Conservation (phyloP, 1,140 invertebrate genomes). For the Oppia nitens region DNA sequence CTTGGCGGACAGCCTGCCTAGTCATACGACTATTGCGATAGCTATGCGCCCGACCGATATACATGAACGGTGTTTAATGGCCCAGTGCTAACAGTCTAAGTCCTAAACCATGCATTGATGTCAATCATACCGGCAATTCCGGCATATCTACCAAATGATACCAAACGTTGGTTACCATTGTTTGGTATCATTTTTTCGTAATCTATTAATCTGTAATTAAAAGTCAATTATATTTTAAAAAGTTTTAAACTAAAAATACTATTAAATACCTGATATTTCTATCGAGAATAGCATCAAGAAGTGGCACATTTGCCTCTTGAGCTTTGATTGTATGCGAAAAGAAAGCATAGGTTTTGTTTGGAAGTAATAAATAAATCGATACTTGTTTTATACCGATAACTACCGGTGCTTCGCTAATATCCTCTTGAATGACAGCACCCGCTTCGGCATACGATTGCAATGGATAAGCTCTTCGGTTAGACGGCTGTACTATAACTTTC, state of each 20-base stretch:
- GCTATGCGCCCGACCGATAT: slow-evolving; percentile 95
- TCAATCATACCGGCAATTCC: slow-evolving; percentile 98
- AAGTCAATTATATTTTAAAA: neutral
- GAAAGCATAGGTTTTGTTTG: slow-evolving; percentile 93
- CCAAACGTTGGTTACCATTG: slow-evolving; percentile 72
- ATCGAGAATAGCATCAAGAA: slow-evolving; percentile 86
- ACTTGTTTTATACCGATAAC: slow-evolving; percentile 97
- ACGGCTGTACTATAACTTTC: slow-evolving; percentile 93
- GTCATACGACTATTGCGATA: slow-evolving; percentile 96
- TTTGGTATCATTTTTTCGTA: slow-evolving; percentile 89
- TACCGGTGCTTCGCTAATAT: slow-evolving; percentile 83
- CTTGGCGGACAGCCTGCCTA: slow-evolving; percentile 84
- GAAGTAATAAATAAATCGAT: slow-evolving; percentile 77
- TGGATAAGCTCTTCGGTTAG: slow-evolving; percentile 89
- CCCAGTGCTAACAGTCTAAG: slow-evolving; percentile 81
- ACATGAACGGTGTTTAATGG: slow-evolving; percentile 98
- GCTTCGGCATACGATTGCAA: slow-evolving; percentile 77
- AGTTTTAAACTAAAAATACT: neutral
- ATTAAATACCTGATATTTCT: slow-evolving; percentile 15
- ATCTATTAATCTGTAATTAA: slow-evolving; percentile 54
- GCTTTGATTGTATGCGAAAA: slow-evolving; percentile 99
- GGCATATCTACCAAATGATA: slow-evolving; percentile 97
- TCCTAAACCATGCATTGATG: slow-evolving; percentile 89
- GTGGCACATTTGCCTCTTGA: slow-evolving; percentile 92
- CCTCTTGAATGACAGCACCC: slow-evolving; percentile 84